Evolutionary conservation across 1,140 invertebrate species (phyloP), one percentile per base, ranked within the genome.

Genomic region (Rhyzopertha dominica): DNA sequence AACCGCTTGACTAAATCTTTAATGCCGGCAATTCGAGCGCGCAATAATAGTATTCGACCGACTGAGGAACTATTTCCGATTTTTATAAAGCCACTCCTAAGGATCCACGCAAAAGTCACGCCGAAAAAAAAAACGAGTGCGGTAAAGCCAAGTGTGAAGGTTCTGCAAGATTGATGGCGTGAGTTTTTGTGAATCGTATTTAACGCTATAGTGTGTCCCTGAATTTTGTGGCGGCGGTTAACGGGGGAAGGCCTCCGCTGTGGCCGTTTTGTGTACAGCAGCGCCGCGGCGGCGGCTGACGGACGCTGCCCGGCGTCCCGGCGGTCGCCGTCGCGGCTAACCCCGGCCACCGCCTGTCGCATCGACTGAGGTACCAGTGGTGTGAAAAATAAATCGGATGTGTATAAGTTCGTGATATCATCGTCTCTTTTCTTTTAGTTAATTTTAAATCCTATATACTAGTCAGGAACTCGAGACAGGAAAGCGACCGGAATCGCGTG

Each of bases 381-480:
- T n/a, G n/a, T n/a, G n/a, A n/a, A n/a, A n/a, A 10, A n/a, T 20
- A 34, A 22, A 2, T 13, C n/a, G 14, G n/a, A n/a, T n/a, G n/a
- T n/a, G n/a, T 25, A 7, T 25, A n/a, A 7, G n/a, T n/a, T 25
- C n/a, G 24, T 25, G 24, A 7, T 25, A 25, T 25, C 24, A 25
- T 25, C 7, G n/a, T 7, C 7, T 7, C 7, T 7, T 25, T 25
- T 7, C n/a, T 25, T 25, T 7, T 25, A 25, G n/a, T 7, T 25
- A 25, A 7, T 25, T 7, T 7, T 25, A 46, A 39, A 46, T 47
- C 48, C 44, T 61, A 58, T 54, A n/a, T 62, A 58, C 56, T 62
- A 61, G 53, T 66, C 59, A 65, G 62, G 63, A 65, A 65, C 62
- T 65, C 61, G 61, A 61, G 51, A 66, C 52, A 63, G 59, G 61